Base-by-base conservation (phyloP, 2,797 vertebrate species). In the Lemur catta region DNA sequence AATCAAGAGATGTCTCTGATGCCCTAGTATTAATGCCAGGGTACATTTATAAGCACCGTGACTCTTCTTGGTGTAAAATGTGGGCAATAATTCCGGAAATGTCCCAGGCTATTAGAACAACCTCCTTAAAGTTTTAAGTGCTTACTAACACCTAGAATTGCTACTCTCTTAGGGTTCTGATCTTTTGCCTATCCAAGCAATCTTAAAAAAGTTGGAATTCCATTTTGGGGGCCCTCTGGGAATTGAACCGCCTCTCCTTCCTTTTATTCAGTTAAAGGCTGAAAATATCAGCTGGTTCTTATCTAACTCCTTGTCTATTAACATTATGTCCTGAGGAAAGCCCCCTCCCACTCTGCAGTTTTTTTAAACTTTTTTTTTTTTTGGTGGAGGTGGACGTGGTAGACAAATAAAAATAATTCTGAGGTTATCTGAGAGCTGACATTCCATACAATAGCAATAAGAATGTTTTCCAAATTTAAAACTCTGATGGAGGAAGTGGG, bases 401-500 rank as follows among this genome's bases (percentile, higher is more conserved):
- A 91, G 93, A 97, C 94, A 98, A 98, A 98, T 89, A 98, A 98
- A 98, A 98, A 96, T 98, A 98, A 97, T 98, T 97, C 97, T 93
- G 24, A 92, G 96, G 98, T 98, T 98, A 98, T 98, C 98, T 98
- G 97, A 94, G 96, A 97, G 96, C 92, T 97, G 96, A 98, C 98
- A 98, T 98, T 96, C 91, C 95, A 92, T 98, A 99, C 98, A 98
- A 99, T 98, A 94, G 98, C 96, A 95, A 96, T 98, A 97, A 98
- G 98, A 98, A 97, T 78, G 78, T 96, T 96, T 99, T 98, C 98
- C 98, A 98, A 98, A 98, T 99, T 99, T 99, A 99, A 99, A 99
- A 99, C 98, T 98, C 98, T 98, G 98, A 99, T 98, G 99, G 98
- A 99, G 99, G 99, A 99, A 99, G 99, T 84, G 89, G 96, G 98